Evolutionary conservation across 1,140 invertebrate species (phyloP), one percentile per base, ranked within the genome.

Genomic region (Schlechtendalia chinensis): DNA sequence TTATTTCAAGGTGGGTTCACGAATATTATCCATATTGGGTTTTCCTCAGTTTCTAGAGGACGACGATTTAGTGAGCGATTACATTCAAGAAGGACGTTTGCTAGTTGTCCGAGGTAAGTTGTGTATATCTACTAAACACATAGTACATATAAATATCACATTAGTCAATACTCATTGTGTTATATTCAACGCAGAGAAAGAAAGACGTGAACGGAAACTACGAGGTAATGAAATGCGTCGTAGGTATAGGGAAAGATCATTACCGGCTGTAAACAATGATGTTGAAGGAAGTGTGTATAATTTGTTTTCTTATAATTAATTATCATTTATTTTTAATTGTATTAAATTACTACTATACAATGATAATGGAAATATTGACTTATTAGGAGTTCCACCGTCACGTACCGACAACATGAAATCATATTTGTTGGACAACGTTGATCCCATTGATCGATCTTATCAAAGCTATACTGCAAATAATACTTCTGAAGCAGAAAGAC

Each of bases 1-100:
- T 0, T 98, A 97, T 88, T 97, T 98, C 85, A 94, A 93, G 84
- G 86, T 98, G n/a, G 97, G 96, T 47, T 93, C 93, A 82, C 90
- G 96, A 81, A 86, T 97, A 59, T 87, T 98, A 12, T 94, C 94
- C 45, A 89, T 93, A 58, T 89, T 98, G 82, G 97, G 97, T 39
- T 97, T 98, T 86, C 95, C 98, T 85, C 96, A 98, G 86, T 98
- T 98, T 87, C 90, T 97, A 65, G 93, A 92, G 5, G 95, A 97
- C 82, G 96, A 97, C 86, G 95, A 97, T 77, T 91, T 98, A 81
- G 97, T 96, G 0, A 91, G 91, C 0, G 96, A 99, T 86, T 87
- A 98, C 22, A 92, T 98, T 5, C 94, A 97, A 84, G 96, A 98
- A 87, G 97, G 97, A 1, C 88, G 91, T 84, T 94, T 96, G 86